Percentiles rank a stretch among this genome's conserved stretches.
Evolutionary conservation across 2,888 invertebrate species (phyloP).

Genomic region (Ceraclea dissimilis): DNA sequence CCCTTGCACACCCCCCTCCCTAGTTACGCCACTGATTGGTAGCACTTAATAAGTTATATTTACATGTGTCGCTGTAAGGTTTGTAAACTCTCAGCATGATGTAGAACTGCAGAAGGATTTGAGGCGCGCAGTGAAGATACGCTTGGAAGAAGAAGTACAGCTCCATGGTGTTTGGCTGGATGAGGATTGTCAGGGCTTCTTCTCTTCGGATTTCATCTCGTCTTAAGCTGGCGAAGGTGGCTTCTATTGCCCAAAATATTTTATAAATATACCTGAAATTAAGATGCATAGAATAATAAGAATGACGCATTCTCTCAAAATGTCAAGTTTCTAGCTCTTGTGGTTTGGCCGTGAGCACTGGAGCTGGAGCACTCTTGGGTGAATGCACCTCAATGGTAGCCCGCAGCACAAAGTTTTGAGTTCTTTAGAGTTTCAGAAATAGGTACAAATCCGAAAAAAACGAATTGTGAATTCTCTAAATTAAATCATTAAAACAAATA

Average conservation of each 20-base stretch:
- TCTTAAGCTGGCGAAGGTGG: conserved; percentile 47
- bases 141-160: conserved; percentile 71
- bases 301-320: too few relatives aligned
- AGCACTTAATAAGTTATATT: too few relatives aligned
- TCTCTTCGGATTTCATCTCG: conserved; percentile 51
- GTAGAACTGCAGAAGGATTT: conserved; percentile 57
- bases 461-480: too few relatives aligned
- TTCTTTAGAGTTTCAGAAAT: too few relatives aligned
- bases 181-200: conserved; percentile 52
- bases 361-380: not conserved
- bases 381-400: not conserved
- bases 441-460: too few relatives aligned
- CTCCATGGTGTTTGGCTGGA: conserved; percentile 62
- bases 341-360: too few relatives aligned
- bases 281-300: too few relatives aligned
- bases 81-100: conserved; percentile 53
- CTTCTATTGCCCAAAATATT: conserved; percentile 71
- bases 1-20: too few relatives aligned
- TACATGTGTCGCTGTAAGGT: conserved; percentile 59
- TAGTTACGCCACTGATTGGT: too few relatives aligned
- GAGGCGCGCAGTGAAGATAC: conserved; percentile 70
- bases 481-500: too few relatives aligned
- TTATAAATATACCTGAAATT: conserved; percentile 58
- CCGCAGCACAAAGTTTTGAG: too few relatives aligned
- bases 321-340: too few relatives aligned